Conservation (phyloP, 2,888 invertebrate species). For the Phymatocera aterrima region DNA sequence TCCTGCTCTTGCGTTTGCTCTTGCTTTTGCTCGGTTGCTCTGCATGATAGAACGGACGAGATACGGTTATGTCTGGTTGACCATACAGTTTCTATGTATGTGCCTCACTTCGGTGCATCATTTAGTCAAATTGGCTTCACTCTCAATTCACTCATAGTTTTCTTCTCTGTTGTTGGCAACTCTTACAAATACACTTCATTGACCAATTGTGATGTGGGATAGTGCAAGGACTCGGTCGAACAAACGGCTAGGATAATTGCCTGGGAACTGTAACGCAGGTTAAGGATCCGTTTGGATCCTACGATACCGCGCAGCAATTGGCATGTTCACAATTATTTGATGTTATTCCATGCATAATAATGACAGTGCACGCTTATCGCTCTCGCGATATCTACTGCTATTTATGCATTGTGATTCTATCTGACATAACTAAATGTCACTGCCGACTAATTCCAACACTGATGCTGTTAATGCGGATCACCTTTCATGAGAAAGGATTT, state of each 20-base stretch:
- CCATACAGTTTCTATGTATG: too few species aligned
- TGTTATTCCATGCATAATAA: background rate
- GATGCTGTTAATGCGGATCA: constrained; percentile 1
- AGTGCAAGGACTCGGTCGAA: background rate
- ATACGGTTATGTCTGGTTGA: too few species aligned
- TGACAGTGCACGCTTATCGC: background rate
- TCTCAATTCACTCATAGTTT: constrained; percentile 2
- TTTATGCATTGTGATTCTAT: background rate
- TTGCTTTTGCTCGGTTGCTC: too few species aligned
- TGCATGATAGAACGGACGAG: constrained; percentile 13
- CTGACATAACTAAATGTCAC: background rate
- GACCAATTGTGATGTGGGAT: background rate
- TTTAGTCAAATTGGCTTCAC: constrained; percentile 24
- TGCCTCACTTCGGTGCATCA: background rate
- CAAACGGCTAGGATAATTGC: constrained; percentile 1
- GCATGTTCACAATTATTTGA: background rate
- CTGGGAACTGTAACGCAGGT: constrained; percentile 22
- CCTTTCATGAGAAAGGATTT: background rate
- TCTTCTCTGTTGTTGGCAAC: too few species aligned
- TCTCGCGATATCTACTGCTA: background rate
- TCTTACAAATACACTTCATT: background rate
- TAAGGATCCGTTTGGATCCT: background rate
- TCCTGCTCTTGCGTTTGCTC: too few species aligned
- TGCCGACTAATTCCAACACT: background rate
- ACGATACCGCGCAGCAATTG: background rate